Base-by-base conservation (phyloP, 2,888 invertebrate species). In the Phyto melanocephala region DNA sequence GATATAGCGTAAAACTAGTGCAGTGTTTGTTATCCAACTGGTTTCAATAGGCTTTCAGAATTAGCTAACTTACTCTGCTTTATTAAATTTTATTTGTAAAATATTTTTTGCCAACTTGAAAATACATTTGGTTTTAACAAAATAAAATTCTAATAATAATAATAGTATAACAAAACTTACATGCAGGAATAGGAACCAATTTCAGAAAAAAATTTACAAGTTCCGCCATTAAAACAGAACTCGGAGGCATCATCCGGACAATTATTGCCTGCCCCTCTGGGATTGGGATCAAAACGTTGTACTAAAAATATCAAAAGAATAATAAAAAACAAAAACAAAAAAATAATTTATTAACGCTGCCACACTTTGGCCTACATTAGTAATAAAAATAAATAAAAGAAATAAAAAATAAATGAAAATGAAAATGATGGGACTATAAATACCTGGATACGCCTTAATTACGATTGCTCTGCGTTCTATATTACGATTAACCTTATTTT, bases 141-240 rank as follows among this genome's bases (percentile, higher is more conserved):
- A 89, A 60, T 74, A 42, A 52, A 40, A 22, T 13, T 37, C 28
- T 33, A 52, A 56, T 28, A 28, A 28, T 15, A 20, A 37, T 13
- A 35, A 60, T n/a, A n/a, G 5, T 11, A 60, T 13, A 22, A 2
- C 2, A 50, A 67, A 28, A 95, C 95, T 95, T 92, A 97, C 97
- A 94, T 95, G 95, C 97, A 97, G 91, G 95, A 95, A 90, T 94
- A 94, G 92, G 95, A 95, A 90, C 94, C 94, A 89, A 96, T 94
- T 88, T 94, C 93, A 91, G 94, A 93, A 92, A 95, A 95, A 92
- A 94, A 95, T 91, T 94, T 94, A 92, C 97, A 97, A 86, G 95
- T 95, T 90, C 96, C 97, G 88, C 96, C 96, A 91, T 97, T 97
- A 91, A 96, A 94, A 92, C 97, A 97, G 92, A 94, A 96, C 86